Conservation (phyloP, 2,797 vertebrate genomes). For the Coendou prehensilis region DNA sequence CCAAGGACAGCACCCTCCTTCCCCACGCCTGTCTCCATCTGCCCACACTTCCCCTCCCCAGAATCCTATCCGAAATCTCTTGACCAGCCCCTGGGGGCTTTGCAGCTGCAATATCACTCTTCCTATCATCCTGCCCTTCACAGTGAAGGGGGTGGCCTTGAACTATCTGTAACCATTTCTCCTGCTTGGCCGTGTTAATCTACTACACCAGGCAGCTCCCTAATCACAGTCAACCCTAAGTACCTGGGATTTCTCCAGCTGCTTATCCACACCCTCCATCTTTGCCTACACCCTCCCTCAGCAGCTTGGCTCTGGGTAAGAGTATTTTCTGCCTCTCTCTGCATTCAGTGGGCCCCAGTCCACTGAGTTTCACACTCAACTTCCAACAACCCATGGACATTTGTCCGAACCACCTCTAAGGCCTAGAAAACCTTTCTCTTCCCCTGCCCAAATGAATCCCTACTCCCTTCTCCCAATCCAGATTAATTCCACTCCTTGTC, state of each 20-base stretch:
- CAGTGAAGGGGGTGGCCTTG: background rate
- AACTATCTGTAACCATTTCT: background rate
- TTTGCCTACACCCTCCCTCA: background rate
- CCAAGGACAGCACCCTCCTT: constrained; percentile 15
- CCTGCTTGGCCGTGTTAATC: background rate
- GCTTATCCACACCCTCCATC: background rate
- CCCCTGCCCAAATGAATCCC: too few relatives aligned
- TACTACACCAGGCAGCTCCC: background rate
- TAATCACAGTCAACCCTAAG: background rate
- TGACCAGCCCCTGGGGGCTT: background rate
- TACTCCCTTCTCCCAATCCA: background rate
- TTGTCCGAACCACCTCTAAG: background rate
- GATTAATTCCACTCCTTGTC: background rate
- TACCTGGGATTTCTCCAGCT: background rate
- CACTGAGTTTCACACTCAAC: background rate
- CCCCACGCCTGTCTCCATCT: background rate
- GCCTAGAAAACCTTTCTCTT: background rate
- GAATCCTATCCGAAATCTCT: background rate
- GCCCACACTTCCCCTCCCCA: background rate
- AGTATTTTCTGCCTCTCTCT: background rate
- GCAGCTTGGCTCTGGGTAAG: background rate
- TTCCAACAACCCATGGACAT: background rate
- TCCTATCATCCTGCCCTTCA: rapidly evolving
- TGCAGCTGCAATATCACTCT: background rate
- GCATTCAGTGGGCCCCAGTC: rapidly evolving